Evolutionary conservation across 2,888 invertebrate genomes (phyloP), one percentile per base, ranked within the genome.

Genomic region (Agapostemon virescens): DNA sequence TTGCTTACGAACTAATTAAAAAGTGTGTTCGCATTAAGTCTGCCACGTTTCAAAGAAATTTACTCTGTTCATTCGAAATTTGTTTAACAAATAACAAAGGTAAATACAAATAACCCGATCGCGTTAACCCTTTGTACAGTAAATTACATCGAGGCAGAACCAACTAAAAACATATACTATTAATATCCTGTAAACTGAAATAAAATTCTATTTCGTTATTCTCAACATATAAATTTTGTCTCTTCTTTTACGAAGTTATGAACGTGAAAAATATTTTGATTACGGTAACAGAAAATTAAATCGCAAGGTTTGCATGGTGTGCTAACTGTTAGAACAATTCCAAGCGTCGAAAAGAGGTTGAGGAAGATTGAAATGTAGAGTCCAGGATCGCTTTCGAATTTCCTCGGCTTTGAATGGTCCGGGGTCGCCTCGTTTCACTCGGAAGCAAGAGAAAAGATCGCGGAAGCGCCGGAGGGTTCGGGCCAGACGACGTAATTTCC

Each of bases 401-500:
- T 67, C 42, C 67, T 45, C 23, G 17, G 26, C 40, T 11, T 67
- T 38, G 38, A 26, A 42, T 13, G n/a, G 42, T 13, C 26, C 13
- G 15, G 5, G 26, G 26, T 26, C 30, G 30, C 45, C 26, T 11
- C 40, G 26, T 55, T 55, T 13, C 55, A 17, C 26, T 42, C 15
- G 45, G 23, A 66, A 26, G 49, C 26, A 52, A 30, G 79, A 64
- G 66, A 63, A 49, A 20, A 49, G 42, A 63, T 67, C n/a, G 67
- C 30, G 38, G 66, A 79, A 79, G 78, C 71, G 76, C 55, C 52
- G 58, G 73, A 49, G 80, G 84, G 88, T 85, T 87, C 84, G 88
- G 82, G 81, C 85, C 87, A 88, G 88, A 88, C 89, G 88, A 90
- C 84, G 90, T 90, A 91, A 91, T 91, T 91, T 91, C 89, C 90